phyloP scores from a whole-genome alignment of 2,888 invertebrate species.

The Apotomis turbidana region DNA sequence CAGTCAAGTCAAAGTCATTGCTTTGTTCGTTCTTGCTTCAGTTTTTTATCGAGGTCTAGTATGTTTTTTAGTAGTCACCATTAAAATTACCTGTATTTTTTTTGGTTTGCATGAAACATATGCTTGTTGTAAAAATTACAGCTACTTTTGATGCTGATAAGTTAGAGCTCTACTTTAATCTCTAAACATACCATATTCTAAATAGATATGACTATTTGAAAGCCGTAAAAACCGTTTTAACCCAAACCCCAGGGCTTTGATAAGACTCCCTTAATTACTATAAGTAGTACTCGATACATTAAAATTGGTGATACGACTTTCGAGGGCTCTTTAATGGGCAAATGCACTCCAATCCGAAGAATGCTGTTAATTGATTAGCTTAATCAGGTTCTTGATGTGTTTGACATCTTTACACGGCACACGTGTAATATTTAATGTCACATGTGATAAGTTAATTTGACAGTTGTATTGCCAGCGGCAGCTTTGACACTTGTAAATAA shows the following conservation, averaged over 20 bases:
- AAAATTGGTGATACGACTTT: conserved; percentile 26
- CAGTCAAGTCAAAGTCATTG: too few species aligned
- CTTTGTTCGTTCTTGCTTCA: too few species aligned
- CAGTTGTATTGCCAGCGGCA: conserved; percentile 22
- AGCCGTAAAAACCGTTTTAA: conserved; percentile 23
- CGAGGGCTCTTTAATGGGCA: conserved; percentile 30
- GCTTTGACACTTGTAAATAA: conserved; percentile 3
- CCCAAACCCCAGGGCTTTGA: conserved; percentile 14
- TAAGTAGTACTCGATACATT: conserved; percentile 25
- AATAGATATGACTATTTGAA: conserved; percentile 6
- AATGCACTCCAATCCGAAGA: conserved; percentile 28
- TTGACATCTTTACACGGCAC: conserved; percentile 12
- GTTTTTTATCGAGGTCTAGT: too few species aligned
- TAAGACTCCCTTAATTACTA: conserved; percentile 29
- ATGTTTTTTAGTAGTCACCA: too few species aligned
- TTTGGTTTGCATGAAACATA: too few species aligned
- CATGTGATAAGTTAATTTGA: conserved; percentile 27
- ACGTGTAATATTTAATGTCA: conserved; percentile 11
- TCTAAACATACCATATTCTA: not conserved
- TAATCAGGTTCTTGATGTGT: conserved; percentile 28
- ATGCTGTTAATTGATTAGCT: conserved; percentile 41
- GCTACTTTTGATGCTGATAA: too few species aligned
- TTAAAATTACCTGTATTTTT: too few species aligned
- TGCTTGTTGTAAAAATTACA: too few species aligned
- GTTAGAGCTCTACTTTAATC: not conserved